Base-by-base conservation (phyloP, 2,113 vertebrate genomes). In the Balaeniceps rex region DNA sequence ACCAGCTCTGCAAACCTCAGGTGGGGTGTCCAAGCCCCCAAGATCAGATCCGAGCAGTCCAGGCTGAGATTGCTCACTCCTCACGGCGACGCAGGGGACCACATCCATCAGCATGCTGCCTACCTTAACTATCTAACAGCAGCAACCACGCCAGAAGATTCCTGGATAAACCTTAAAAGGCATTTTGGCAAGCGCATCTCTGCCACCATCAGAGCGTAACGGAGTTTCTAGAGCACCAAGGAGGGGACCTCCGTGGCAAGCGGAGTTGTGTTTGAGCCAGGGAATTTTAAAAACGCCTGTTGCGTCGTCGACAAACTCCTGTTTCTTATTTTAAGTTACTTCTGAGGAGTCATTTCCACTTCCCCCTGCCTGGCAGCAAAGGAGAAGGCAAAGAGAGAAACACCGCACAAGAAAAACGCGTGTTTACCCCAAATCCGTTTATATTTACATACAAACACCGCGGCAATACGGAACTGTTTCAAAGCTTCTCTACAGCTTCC, bases 361-460 rank as follows among this genome's bases (percentile, higher is more conserved):
- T 17, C 12, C 19, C 34, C 4, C 10, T 4, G 19, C 6, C 40
- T 14, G n/a, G 34, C 24, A 49, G 46, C 46, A 10, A 17, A 42
- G 47, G n/a, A 47, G 51, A 8, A 4, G 52, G n/a, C n/a, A 7
- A 19, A 11, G 47, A 34, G 29, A 49, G n/a, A 34, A 51, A 49
- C 23, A 4, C 14, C 3, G 3, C 4, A 13, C 4, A 4, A 22
- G 42, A 55, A 42, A 64, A 33, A 46, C 0, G 3, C 12, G 0
- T 21, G 7, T 42, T 77, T 40, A 49, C 34, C 51, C 58, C 58
- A 33, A 42, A 57, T 16, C 33, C 8, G 3, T 49, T 55, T 54
- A 9, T 12, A 34, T n/a, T 63, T n/a, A 25, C 28, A 14, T 4
- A 16, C n/a, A 57, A 42, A 72, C 10, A 8, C 57, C 2, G 1